These are phyloP conservation scores for Dusona sp. DNA, from an alignment of 2,888 invertebrate species.

Conservation along the genomic window DNA sequence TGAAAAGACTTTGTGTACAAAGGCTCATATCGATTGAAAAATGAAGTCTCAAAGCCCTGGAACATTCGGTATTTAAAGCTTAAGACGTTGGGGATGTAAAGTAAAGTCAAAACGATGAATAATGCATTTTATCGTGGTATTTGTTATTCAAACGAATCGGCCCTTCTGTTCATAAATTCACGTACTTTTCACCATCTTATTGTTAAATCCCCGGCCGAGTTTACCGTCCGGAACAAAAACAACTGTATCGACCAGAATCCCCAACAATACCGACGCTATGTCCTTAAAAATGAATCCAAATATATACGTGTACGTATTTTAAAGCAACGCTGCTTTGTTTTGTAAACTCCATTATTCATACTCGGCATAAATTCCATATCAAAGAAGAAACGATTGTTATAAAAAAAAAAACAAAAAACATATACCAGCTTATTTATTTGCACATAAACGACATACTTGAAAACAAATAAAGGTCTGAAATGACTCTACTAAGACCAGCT, in stretches of 20 bases:
- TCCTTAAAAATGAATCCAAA: background rate
- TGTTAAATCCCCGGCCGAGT: slow-evolving; percentile 40
- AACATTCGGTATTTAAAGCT: background rate
- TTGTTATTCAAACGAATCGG: slow-evolving; percentile 69
- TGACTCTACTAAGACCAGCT: background rate
- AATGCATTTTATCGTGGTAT: slow-evolving; percentile 62
- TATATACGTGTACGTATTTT: background rate
- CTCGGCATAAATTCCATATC: background rate
- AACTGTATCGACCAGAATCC: slow-evolving; percentile 40
- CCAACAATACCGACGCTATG: background rate
- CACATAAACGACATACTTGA: too few relatives aligned
- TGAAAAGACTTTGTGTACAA: background rate
- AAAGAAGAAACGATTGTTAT: background rate
- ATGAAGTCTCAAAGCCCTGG: slow-evolving; percentile 28
- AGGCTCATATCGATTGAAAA: background rate
- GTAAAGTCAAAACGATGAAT: slow-evolving; percentile 60
- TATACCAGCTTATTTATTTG: background rate
- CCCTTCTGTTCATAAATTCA: slow-evolving; percentile 34
- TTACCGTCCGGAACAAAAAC: slow-evolving; percentile 53
- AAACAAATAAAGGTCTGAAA: too few relatives aligned
- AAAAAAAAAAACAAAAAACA: background rate
- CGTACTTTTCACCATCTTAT: slow-evolving; percentile 12
- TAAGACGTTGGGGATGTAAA: slow-evolving; percentile 23
- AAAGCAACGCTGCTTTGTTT: background rate
- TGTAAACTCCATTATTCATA: background rate